These are phyloP conservation scores for Diarsia rubi DNA, from an alignment of 2,888 invertebrate species.

Conservation along the genomic window DNA sequence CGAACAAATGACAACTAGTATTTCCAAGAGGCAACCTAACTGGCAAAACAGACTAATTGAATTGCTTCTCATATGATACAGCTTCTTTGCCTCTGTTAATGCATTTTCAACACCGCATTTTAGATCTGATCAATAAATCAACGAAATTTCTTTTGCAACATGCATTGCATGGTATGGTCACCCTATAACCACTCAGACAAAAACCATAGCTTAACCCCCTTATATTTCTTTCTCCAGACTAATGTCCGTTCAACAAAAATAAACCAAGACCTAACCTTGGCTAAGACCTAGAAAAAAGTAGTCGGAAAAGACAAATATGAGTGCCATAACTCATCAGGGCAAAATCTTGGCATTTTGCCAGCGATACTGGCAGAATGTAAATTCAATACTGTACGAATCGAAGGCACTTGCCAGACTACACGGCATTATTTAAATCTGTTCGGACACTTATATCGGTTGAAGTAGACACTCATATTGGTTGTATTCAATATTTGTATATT, in stretches of 20 bases:
- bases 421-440: slow-evolving; percentile 70
- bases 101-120: not conserved
- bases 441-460: slow-evolving; percentile 54
- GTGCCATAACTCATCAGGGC: slow-evolving; percentile 75
- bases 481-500: slow-evolving; percentile 36
- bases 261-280: slow-evolving; percentile 50
- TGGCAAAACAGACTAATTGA: not conserved
- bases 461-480: slow-evolving; percentile 35
- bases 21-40: no score
- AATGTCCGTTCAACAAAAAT: slow-evolving; percentile 46
- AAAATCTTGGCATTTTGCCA: slow-evolving; percentile 68
- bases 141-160: no score
- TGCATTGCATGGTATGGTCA: not conserved
- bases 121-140: not conserved
- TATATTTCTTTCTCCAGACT: slow-evolving; percentile 31
- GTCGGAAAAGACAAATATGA: slow-evolving; percentile 67
- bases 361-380: slow-evolving; percentile 73
- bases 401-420: slow-evolving; percentile 63
- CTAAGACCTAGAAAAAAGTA: slow-evolving; percentile 54
- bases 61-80: not conserved
- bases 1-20: no score
- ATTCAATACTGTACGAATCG: slow-evolving; percentile 75
- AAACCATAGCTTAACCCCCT: slow-evolving; percentile 32
- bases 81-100: not conserved
- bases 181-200: not conserved